Evolutionary conservation across 1,140 invertebrate genomes (phyloP).

Genomic region (Lordiphosa clarofinis): DNA sequence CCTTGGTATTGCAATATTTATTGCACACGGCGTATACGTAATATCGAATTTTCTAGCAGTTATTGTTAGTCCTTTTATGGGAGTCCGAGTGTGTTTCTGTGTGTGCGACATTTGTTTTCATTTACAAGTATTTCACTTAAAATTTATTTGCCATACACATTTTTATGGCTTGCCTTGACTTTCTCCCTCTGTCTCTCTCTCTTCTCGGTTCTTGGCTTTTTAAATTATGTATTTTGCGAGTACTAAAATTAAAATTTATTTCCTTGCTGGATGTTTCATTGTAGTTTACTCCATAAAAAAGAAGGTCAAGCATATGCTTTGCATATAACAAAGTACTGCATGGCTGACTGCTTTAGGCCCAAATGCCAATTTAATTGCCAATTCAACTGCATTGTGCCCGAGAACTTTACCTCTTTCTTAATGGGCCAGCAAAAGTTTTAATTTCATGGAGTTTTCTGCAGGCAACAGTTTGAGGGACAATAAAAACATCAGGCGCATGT

Average conservation of each 20-base stretch:
- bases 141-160: conserved; percentile 70
- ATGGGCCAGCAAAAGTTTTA: conserved; percentile 43
- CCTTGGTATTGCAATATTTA: conserved; percentile 70
- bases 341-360: not conserved
- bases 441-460: conserved; percentile 48
- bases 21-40: conserved; percentile 63
- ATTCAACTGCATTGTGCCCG: conserved; percentile 53
- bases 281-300: conserved; percentile 49
- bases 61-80: conserved; percentile 35
- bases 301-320: conserved; percentile 35
- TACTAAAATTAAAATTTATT: conserved; percentile 72
- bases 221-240: conserved; percentile 61
- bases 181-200: conserved; percentile 33
- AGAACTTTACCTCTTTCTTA: conserved; percentile 26
- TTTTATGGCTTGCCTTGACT: conserved; percentile 68
- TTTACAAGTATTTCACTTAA: conserved; percentile 76
- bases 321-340: conserved; percentile 1
- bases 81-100: conserved; percentile 18
- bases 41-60: conserved; percentile 51
- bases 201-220: conserved; percentile 7
- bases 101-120: conserved; percentile 70
- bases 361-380: conserved; percentile 52
- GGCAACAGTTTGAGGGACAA: conserved; percentile 60
- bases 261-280: conserved; percentile 34
- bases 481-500: conserved; percentile 55